Percentiles rank a stretch among this genome's conserved stretches.
Evolutionary conservation across 2,888 invertebrate genomes (phyloP).

Genomic region (Emmelina monodactyla): DNA sequence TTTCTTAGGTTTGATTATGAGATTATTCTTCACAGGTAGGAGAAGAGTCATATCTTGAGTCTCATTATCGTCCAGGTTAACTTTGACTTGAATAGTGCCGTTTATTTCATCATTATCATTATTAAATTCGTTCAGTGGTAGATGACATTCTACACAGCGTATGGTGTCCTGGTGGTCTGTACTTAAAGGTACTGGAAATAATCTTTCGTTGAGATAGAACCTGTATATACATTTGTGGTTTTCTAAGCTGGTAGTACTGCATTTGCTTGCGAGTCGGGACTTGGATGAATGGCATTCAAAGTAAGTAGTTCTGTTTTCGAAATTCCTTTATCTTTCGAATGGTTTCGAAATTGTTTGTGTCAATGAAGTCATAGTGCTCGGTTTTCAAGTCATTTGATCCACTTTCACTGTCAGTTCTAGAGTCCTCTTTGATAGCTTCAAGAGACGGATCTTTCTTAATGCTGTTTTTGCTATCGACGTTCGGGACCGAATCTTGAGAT

Average conservation of each 20-base stretch:
- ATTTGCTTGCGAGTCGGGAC: conserved; percentile 29
- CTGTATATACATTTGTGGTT: conserved; percentile 62
- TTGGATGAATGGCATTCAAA: conserved; percentile 69
- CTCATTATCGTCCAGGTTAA: conserved; percentile 28
- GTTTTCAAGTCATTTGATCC: too few relatives aligned
- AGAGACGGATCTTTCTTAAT: conserved; percentile 24
- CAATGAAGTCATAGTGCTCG: too few relatives aligned
- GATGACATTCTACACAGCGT: conserved; percentile 56
- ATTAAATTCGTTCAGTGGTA: conserved; percentile 32
- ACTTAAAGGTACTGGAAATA: conserved; percentile 61
- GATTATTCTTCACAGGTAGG: conserved; percentile 38
- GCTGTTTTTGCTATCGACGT: conserved; percentile 15
- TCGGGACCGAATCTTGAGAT: conserved; percentile 30
- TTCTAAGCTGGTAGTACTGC: conserved; percentile 25
- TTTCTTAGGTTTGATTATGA: conserved; percentile 41
- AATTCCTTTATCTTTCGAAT: conserved; percentile 47
- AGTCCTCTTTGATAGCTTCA: conserved; percentile 37
- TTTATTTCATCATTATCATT: conserved; percentile 22
- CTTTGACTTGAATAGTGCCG: conserved; percentile 53
- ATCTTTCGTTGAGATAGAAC: conserved; percentile 63
- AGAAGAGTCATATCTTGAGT: conserved; percentile 38
- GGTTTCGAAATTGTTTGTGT: conserved; percentile 24
- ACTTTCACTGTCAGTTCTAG: conserved; percentile 22
- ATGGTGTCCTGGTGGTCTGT: conserved; percentile 47
- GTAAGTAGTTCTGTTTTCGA: conserved; percentile 62